These are phyloP conservation scores for Dichetophora obliterata DNA, from an alignment of 2,888 invertebrate genomes.

Conservation along the genomic window DNA sequence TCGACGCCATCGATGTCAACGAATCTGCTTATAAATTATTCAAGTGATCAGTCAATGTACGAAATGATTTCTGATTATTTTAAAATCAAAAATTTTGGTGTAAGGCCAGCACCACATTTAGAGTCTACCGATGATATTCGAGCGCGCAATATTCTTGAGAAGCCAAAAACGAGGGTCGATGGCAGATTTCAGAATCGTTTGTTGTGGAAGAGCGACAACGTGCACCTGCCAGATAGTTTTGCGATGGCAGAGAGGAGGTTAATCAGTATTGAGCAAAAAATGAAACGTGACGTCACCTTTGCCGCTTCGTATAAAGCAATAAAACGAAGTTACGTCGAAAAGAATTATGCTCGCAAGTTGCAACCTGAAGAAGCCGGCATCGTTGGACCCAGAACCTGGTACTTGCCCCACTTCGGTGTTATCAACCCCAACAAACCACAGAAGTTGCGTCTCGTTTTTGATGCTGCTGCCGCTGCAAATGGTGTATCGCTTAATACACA, in stretches of 20 bases:
- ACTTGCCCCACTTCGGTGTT: slow-evolving; percentile 51
- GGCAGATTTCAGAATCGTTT: slow-evolving; percentile 27
- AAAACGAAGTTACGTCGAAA: slow-evolving; percentile 23
- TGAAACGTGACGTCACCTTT: slow-evolving; percentile 36
- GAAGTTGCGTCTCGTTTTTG: slow-evolving; percentile 39
- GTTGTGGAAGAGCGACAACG: slow-evolving; percentile 42
- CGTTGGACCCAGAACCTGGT: slow-evolving; percentile 46
- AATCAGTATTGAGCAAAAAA: slow-evolving; percentile 33
- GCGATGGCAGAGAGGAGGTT: slow-evolving; percentile 42
- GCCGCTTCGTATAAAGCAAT: slow-evolving; percentile 35
- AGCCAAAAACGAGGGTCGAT: neutral
- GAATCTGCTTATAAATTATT: too few relatives aligned
- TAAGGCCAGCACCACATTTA: slow-evolving; percentile 7
- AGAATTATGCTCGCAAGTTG: slow-evolving; percentile 32
- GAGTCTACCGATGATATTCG: neutral
- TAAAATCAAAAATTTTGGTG: neutral
- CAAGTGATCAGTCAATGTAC: too few relatives aligned
- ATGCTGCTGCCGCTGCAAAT: too few relatives aligned
- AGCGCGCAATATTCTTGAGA: neutral
- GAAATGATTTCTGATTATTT: too few relatives aligned
- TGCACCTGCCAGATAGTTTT: slow-evolving; percentile 38
- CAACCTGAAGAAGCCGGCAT: slow-evolving; percentile 22
- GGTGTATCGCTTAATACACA: slow-evolving; percentile 43
- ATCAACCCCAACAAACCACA: slow-evolving; percentile 40
- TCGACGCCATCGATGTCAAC: too few relatives aligned